Evolutionary conservation across 92 coral and sea anemone species (phyloP).

Genomic region (Porites rus): DNA sequence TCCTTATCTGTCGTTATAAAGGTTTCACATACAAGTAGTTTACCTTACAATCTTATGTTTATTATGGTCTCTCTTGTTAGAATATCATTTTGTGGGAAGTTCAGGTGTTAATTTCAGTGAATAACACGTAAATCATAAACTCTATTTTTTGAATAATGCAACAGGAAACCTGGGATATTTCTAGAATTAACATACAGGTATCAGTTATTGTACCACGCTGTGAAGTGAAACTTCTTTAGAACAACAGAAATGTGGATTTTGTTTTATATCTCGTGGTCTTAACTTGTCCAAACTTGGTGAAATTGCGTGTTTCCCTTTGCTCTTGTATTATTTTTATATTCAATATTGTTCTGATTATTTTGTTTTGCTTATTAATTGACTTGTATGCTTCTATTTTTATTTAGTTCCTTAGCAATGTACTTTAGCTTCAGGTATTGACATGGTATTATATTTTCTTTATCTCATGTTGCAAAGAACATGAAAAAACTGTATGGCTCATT

Average conservation of each 20-base stretch:
- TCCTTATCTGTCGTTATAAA: background rate
- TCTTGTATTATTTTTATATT: background rate
- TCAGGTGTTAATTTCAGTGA: constrained; percentile 1
- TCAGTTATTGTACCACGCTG: background rate
- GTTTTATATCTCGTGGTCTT: background rate
- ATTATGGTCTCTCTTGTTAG: background rate
- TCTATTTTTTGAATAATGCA: background rate
- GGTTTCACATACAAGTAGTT: background rate
- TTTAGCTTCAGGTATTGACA: background rate
- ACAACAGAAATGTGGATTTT: background rate
- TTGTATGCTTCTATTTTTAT: background rate
- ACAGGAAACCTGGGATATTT: background rate
- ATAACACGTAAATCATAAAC: background rate
- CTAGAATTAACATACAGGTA: background rate
- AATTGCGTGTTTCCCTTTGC: background rate
- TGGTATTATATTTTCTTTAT: background rate
- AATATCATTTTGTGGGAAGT: background rate
- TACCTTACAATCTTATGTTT: background rate
- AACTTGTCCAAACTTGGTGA: background rate
- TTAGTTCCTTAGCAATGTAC: background rate
- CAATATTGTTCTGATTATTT: background rate
- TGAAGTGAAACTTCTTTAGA: background rate
- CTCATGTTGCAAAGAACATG: background rate
- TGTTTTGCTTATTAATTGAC: background rate
- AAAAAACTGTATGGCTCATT: too few relatives aligned